phyloP scores from a whole-genome alignment of 1,140 invertebrate species.

The Artemia franciscana region DNA sequence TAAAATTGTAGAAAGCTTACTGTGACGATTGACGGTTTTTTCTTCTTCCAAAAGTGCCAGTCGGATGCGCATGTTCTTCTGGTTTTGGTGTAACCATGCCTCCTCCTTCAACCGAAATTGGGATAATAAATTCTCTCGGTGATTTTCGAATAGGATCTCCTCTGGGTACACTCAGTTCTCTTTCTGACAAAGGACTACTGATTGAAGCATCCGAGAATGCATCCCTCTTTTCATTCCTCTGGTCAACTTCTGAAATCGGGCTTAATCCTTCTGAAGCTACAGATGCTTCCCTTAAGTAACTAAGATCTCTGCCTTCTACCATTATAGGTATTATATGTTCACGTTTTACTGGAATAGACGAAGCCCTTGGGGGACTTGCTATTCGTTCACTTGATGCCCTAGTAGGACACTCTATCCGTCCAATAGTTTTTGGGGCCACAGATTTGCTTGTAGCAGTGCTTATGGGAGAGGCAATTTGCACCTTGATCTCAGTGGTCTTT shows the following conservation, averaged over 20 bases:
- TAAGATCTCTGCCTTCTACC: slow-evolving; percentile 16
- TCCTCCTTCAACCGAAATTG: slow-evolving; percentile 65
- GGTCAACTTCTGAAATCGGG: background rate
- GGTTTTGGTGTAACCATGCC: slow-evolving; percentile 45
- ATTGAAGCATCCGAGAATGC: too few relatives aligned
- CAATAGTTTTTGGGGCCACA: background rate
- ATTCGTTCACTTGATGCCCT: background rate
- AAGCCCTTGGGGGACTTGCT: background rate
- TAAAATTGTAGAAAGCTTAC: too few relatives aligned
- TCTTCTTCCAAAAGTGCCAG: slow-evolving; percentile 5
- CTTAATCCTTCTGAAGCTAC: background rate
- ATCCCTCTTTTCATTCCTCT: background rate
- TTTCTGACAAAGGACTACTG: background rate
- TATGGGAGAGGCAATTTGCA: slow-evolving; percentile 4
- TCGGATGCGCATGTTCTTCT: slow-evolving; percentile 1
- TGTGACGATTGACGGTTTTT: background rate
- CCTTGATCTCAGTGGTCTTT: background rate
- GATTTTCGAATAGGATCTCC: slow-evolving; percentile 55
- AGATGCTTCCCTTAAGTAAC: background rate
- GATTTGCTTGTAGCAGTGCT: background rate
- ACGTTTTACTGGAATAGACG: slow-evolving; percentile 19
- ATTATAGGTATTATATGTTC: slow-evolving; percentile 40
- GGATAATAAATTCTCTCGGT: slow-evolving; percentile 68
- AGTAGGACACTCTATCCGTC: background rate
- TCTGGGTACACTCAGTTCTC: background rate